These are phyloP conservation scores for Oedothorax gibbosus DNA, from an alignment of 1,140 invertebrate species.

Conservation along the genomic window DNA sequence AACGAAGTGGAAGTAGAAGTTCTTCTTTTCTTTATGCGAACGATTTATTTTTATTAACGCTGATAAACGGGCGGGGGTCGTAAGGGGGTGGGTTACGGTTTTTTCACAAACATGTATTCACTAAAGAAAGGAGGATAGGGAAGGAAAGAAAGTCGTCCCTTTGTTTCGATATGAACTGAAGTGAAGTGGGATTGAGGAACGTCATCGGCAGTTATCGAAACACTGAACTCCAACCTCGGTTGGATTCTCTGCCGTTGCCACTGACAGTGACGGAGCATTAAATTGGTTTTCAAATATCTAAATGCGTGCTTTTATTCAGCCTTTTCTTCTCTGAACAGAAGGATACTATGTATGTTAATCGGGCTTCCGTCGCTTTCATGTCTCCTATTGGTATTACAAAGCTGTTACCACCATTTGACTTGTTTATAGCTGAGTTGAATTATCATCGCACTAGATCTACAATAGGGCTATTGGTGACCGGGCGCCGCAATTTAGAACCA, in stretches of 20 bases:
- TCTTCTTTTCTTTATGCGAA: slow-evolving; percentile 30
- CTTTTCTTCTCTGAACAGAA: no score
- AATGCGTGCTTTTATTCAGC: background rate
- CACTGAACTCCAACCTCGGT: background rate
- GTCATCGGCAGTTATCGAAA: slow-evolving; percentile 41
- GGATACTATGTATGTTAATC: no score
- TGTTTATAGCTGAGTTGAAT: no score
- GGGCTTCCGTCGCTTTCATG: no score
- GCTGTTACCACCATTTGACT: no score
- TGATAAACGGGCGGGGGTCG: slow-evolving; percentile 32
- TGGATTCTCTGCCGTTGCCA: background rate
- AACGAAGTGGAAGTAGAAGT: slow-evolving; percentile 4
- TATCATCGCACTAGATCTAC: no score
- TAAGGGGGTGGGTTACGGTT: slow-evolving; percentile 10
- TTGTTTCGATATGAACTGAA: slow-evolving; percentile 9
- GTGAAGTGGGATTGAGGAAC: slow-evolving; percentile 15
- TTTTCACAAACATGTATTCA: slow-evolving; percentile 10
- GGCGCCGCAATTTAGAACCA: no score
- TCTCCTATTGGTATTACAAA: no score
- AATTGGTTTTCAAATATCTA: slow-evolving; percentile 25
- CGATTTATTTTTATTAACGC: slow-evolving; percentile 51
- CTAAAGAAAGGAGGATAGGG: background rate
- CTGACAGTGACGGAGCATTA: slow-evolving; percentile 9
- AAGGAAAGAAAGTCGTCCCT: background rate
- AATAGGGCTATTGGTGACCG: no score